Conservation (phyloP, 2,888 invertebrate genomes). For the Pomacea canaliculata region DNA sequence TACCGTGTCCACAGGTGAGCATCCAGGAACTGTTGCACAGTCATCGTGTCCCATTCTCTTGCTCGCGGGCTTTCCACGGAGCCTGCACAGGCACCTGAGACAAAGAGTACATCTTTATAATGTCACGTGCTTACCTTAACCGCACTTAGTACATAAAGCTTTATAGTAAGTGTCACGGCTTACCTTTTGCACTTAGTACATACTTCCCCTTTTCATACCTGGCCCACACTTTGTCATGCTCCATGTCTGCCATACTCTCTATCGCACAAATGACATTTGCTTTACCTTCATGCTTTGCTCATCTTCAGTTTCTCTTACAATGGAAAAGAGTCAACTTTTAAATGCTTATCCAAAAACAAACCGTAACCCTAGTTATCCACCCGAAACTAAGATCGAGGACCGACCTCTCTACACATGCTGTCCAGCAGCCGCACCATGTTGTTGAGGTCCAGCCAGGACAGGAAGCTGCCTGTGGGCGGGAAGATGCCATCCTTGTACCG, state of each 20-base stretch:
- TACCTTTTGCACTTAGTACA: not conserved
- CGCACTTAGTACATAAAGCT: not conserved
- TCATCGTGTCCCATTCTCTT: constrained; percentile 65
- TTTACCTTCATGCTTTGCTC: too few species aligned
- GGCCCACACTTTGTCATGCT: too few species aligned
- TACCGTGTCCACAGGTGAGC: constrained; percentile 63
- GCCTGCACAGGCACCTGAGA: constrained; percentile 59
- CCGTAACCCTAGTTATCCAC: too few species aligned
- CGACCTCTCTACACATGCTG: constrained; percentile 63
- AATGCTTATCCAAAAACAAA: too few species aligned
- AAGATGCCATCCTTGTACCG: constrained; percentile 45
- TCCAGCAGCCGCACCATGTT: constrained; percentile 64
- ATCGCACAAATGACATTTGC: too few species aligned
- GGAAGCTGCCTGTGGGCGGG: constrained; percentile 52
- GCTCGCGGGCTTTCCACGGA: constrained; percentile 65
- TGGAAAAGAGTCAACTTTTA: too few species aligned
- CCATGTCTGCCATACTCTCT: too few species aligned
- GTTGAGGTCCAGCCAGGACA: constrained; percentile 60
- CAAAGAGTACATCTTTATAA: not conserved
- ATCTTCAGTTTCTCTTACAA: too few species aligned
- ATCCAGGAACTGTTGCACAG: constrained; percentile 59
- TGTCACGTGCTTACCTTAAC: not conserved
- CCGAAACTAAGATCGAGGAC: too few species aligned
- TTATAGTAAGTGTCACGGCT: too few species aligned
- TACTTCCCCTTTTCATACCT: too few species aligned